Base-by-base conservation (phyloP, 2,113 vertebrate species). In the Choloepus hoffmanni region DNA sequence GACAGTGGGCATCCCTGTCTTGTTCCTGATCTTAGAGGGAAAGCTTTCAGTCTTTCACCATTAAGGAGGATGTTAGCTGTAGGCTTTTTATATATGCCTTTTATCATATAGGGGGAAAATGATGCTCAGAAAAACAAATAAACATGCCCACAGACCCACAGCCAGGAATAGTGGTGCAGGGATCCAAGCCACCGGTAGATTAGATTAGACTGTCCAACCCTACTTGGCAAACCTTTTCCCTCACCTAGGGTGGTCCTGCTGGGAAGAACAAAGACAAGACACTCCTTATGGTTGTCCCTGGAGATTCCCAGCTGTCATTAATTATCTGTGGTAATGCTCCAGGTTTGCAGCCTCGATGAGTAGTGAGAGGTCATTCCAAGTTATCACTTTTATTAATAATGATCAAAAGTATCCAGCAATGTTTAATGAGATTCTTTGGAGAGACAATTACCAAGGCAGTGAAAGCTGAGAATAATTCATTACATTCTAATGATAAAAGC, bases 361-460 rank as follows among this genome's bases (percentile, higher is more conserved):
- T 83, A 82, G 78, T 36, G 2, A 55, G 77, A 92, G 81, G 82
- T 60, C 78, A 90, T 92, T 67, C 48, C 48, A 84, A 94, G 87
- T 95, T 95, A 96, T 89, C 87, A 50, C 92, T 90, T 96, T 92
- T 96, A 93, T 95, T 96, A 88, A 95, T 92, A 95, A 96, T 89
- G 85, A 97, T 98, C 93, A 96, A 95, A 96, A 84, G 82, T 78
- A 85, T 82, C 85, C 85, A 82, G 90, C 68, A 65, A 90, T 65
- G 90, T 92, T 92, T 95, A 95, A 94, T 94, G 95, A 96, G 90
- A 92, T 92, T 95, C 90, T 96, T 97, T 3, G 12, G 79, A 95
- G 76, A 95, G 84, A 96, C 92, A 95, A 95, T 96, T 95, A 96
- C 94, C 67, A 93, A 91, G 90, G 67, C 77, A 53, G n/a, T 33